phyloP scores from a whole-genome alignment of 2,113 vertebrate genomes.

The Gulo gulo region DNA sequence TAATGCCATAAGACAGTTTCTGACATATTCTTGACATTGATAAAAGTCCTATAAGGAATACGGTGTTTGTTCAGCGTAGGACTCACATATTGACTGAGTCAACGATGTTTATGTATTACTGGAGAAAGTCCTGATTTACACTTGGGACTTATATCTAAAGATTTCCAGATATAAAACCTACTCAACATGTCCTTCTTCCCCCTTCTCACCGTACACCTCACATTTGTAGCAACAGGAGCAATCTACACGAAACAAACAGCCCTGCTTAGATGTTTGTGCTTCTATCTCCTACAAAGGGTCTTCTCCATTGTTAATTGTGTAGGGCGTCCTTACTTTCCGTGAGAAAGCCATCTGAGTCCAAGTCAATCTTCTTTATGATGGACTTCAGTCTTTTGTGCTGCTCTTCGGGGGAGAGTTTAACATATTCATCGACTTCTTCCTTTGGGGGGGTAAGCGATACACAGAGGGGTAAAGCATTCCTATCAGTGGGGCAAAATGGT shows the following conservation, averaged over 20 bases:
- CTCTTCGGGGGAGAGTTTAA: slow-evolving; percentile 88
- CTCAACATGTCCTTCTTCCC: background rate
- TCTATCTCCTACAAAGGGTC: slow-evolving; percentile 5
- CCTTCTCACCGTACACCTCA: background rate
- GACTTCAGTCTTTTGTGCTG: slow-evolving; percentile 86
- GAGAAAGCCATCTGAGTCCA: slow-evolving; percentile 87
- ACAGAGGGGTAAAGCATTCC: background rate
- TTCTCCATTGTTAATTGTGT: background rate
- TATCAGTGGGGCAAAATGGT: background rate
- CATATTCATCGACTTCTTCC: slow-evolving; percentile 90
- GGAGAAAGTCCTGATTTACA: background rate
- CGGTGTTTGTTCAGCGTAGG: background rate
- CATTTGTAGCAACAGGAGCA: background rate
- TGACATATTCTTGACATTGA: background rate
- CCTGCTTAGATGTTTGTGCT: background rate
- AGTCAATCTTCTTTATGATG: slow-evolving; percentile 91
- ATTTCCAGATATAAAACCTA: background rate
- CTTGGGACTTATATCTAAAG: background rate
- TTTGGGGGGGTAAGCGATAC: slow-evolving; percentile 60
- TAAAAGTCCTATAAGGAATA: background rate
- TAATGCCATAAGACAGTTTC: background rate
- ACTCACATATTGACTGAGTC: background rate
- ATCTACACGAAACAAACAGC: background rate
- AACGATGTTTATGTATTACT: background rate
- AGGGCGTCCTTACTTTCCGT: slow-evolving; percentile 84